These are phyloP conservation scores for Pogonophryne albipinna DNA, from an alignment of 2,797 vertebrate genomes.

Conservation along the genomic window DNA sequence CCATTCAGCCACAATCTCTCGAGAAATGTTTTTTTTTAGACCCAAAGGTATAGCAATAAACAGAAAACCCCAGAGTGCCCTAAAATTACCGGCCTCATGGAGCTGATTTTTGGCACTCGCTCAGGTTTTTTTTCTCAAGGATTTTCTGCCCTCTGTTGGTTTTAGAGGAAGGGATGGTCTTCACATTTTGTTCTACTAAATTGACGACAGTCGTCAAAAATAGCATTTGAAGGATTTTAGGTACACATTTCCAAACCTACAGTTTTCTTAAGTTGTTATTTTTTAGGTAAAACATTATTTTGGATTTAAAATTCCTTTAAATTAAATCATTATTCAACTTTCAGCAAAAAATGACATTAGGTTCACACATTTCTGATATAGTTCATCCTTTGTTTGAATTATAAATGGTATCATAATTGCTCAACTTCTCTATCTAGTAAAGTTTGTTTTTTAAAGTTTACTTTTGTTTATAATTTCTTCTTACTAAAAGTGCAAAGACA, in stretches of 20 bases:
- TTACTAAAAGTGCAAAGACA: conserved; percentile 1
- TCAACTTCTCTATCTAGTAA: neutral
- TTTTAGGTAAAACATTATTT: neutral
- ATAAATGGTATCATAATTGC: neutral
- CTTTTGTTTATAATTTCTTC: neutral
- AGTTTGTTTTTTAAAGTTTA: neutral
- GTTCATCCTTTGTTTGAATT: neutral
- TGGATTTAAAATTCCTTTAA: neutral
- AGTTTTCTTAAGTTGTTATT: neutral
- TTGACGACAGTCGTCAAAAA: neutral
- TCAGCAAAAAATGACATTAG: neutral
- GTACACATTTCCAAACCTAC: neutral
- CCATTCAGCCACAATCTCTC: conserved; percentile 37
- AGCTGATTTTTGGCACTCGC: conserved; percentile 55
- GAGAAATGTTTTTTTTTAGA: conserved; percentile 46
- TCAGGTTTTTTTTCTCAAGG: conserved; percentile 31
- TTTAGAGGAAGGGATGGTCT: neutral
- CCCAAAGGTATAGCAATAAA: conserved; percentile 70
- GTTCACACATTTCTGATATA: neutral
- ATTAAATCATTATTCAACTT: neutral
- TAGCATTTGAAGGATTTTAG: neutral
- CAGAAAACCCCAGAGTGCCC: conserved; percentile 70
- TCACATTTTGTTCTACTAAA: neutral
- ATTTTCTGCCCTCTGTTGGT: conserved; percentile 79
- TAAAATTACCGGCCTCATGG: conserved; percentile 67